These are phyloP conservation scores for Apantesis nais DNA, from an alignment of 2,888 invertebrate genomes.

Conservation along the genomic window DNA sequence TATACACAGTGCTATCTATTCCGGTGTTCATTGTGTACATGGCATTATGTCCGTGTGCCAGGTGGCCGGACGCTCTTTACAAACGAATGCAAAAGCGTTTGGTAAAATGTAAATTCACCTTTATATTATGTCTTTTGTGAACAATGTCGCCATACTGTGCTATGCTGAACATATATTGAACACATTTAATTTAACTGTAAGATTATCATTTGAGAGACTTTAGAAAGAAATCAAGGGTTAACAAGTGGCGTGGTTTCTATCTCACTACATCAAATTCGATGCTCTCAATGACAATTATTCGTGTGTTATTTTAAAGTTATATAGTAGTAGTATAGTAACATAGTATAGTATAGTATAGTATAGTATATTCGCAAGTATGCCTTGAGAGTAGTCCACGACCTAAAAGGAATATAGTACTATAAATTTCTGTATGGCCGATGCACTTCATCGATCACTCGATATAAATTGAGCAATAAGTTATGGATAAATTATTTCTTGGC, in stretches of 20 bases:
- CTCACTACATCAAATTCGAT: too few species aligned
- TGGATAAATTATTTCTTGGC: too few species aligned
- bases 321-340: too few species aligned
- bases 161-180: neutral
- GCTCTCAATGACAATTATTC: too few species aligned
- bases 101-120: conserved; percentile 2
- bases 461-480: too few species aligned
- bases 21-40: conserved; percentile 11
- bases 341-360: too few species aligned
- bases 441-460: too few species aligned
- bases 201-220: neutral
- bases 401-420: too few species aligned
- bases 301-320: too few species aligned
- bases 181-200: neutral
- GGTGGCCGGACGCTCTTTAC: conserved; percentile 24
- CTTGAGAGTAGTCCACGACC: too few species aligned
- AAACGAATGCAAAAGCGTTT: conserved; percentile 18
- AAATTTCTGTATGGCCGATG: too few species aligned
- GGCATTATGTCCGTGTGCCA: conserved; percentile 9
- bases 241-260: neutral
- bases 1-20: conserved; percentile 6
- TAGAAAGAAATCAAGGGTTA: neutral
- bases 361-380: too few species aligned
- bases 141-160: conserved; percentile 3
- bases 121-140: conserved; percentile 1